phyloP scores from a whole-genome alignment of 2,888 invertebrate genomes.

The Sericinus montela region DNA sequence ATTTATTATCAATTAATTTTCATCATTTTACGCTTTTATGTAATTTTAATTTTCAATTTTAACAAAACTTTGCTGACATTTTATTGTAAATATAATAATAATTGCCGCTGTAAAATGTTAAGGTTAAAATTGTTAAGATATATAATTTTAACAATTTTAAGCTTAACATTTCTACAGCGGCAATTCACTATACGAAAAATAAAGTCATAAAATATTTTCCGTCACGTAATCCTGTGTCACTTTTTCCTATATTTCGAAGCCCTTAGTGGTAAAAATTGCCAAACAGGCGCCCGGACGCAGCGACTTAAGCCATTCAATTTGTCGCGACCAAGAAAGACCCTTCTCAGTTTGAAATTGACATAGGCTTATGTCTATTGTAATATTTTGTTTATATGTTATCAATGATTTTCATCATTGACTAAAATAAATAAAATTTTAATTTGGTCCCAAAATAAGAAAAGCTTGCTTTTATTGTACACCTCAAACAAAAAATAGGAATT shows the following conservation, averaged over 20 bases:
- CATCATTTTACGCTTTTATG: too few relatives aligned
- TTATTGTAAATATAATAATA: too few relatives aligned
- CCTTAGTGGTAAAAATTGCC: conserved; percentile 13
- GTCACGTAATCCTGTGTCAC: not conserved
- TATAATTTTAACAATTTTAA: too few relatives aligned
- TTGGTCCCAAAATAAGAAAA: too few relatives aligned
- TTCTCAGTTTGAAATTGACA: conserved; percentile 19
- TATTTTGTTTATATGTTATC: conserved; percentile 5
- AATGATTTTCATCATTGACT: not conserved
- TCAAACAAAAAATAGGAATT: too few relatives aligned
- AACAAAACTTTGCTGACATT: too few relatives aligned
- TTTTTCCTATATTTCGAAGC: conserved; percentile 2
- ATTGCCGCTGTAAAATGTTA: too few relatives aligned
- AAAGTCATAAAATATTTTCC: not conserved
- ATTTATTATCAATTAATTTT: too few relatives aligned
- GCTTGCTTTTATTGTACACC: too few relatives aligned
- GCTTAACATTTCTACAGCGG: too few relatives aligned
- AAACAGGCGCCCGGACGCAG: conserved; percentile 12
- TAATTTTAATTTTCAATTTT: too few relatives aligned
- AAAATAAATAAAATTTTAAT: not conserved
- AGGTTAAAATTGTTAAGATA: too few relatives aligned
- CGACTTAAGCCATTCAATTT: conserved; percentile 20
- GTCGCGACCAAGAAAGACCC: conserved; percentile 18
- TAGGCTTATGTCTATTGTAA: conserved; percentile 13
- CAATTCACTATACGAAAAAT: not conserved